Conservation (phyloP, 2,888 invertebrate species). For the Girardia tigrina region DNA sequence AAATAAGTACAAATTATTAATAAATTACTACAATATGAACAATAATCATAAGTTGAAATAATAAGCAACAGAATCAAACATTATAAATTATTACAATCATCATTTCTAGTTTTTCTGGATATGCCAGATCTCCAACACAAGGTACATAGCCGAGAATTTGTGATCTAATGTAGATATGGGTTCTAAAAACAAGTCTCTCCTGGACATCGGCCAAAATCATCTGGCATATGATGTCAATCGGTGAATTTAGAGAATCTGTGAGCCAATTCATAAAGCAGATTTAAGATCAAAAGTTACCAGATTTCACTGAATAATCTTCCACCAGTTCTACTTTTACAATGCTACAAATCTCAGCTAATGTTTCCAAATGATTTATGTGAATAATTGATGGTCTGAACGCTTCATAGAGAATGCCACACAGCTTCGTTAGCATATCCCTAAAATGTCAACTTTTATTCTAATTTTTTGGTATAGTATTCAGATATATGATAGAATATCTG, state of each 20-base stretch:
- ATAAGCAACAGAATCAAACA: too few relatives aligned
- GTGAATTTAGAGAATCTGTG: constrained; percentile 24
- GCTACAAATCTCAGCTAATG: constrained; percentile 83
- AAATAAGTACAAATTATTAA: too few relatives aligned
- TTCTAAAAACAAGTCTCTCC: constrained; percentile 83
- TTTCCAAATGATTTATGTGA: constrained; percentile 89
- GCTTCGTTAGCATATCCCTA: constrained; percentile 62
- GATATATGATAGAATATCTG: too few relatives aligned
- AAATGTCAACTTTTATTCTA: too few relatives aligned
- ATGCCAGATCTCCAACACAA: constrained; percentile 84
- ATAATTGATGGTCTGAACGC: constrained; percentile 79
- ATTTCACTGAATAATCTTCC: constrained; percentile 14
- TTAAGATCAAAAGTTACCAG: not conserved
- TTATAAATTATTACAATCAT: constrained; percentile 86
- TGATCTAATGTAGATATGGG: constrained; percentile 76
- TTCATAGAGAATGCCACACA: constrained; percentile 79
- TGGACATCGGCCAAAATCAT: constrained; percentile 78
- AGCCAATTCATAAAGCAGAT: not conserved
- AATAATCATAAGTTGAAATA: too few relatives aligned
- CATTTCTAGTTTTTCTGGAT: constrained; percentile 90
- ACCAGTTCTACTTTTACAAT: constrained; percentile 62
- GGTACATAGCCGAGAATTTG: constrained; percentile 69
- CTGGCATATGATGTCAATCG: constrained; percentile 52
- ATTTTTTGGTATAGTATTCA: too few relatives aligned
- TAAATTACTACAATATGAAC: too few relatives aligned